Conservation (phyloP, 2,113 vertebrate genomes). For the Hypomesus transpacificus region DNA sequence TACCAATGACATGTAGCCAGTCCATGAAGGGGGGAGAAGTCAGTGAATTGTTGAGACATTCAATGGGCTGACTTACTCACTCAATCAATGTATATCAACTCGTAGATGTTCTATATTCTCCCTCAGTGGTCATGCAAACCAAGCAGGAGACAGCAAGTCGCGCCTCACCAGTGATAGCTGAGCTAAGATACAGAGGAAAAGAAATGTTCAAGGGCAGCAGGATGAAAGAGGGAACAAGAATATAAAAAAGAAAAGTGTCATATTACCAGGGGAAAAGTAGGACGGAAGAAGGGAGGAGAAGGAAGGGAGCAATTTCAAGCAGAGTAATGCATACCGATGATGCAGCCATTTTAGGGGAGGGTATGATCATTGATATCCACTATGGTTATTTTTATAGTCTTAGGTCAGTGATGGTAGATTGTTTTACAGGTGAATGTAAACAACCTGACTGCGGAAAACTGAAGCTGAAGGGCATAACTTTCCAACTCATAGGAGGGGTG, state of each 20-base stretch:
- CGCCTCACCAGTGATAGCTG: constrained; percentile 1
- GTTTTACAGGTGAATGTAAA: constrained; percentile 56
- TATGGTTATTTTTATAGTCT: constrained; percentile 59
- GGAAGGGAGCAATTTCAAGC: constrained; percentile 26
- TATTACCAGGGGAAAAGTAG: constrained; percentile 22
- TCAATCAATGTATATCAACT: constrained; percentile 40
- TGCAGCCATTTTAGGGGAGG: constrained; percentile 21
- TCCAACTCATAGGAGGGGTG: too few species aligned
- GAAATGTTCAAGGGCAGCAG: constrained; percentile 30
- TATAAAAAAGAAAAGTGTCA: constrained; percentile 28
- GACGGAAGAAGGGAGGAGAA: constrained; percentile 1
- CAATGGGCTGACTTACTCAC: constrained; percentile 7
- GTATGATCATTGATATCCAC: constrained; percentile 44
- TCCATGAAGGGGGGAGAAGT: neutral
- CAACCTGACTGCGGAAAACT: constrained; percentile 48
- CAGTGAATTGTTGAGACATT: constrained; percentile 18
- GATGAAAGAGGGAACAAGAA: constrained; percentile 21
- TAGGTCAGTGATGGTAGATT: constrained; percentile 41
- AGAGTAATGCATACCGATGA: constrained; percentile 30
- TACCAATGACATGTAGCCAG: constrained; percentile 16
- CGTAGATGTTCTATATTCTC: constrained; percentile 23
- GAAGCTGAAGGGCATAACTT: constrained; percentile 59
- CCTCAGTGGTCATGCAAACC: constrained; percentile 23
- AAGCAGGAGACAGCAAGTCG: constrained; percentile 2
- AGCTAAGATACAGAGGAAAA: constrained; percentile 15